Conservation (phyloP, 2,888 invertebrate genomes). For the Tipula helvola region DNA sequence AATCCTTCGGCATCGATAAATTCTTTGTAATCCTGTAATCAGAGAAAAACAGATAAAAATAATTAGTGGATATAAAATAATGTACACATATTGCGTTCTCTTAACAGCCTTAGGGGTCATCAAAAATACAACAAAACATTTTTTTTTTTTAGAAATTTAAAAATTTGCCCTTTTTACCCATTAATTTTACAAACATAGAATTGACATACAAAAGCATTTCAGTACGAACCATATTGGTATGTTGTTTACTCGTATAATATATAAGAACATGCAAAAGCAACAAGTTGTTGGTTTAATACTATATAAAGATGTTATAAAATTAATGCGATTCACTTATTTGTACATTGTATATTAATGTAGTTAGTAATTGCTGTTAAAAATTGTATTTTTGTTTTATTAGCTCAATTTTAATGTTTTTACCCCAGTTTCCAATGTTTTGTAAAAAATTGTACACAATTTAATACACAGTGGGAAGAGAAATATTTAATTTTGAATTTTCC, state of each 20-base stretch:
- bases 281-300: background rate
- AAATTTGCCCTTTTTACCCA: background rate
- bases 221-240: background rate
- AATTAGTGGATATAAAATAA: background rate
- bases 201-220: background rate
- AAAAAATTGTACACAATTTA: background rate
- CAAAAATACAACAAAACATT: background rate
- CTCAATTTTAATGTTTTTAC: background rate
- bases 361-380: background rate
- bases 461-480: background rate
- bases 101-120: background rate
- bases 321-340: background rate
- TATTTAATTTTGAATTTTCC: background rate
- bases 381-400: background rate
- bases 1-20: constrained; percentile 82
- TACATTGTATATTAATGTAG: background rate
- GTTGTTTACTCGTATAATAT: background rate
- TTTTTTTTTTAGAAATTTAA: background rate
- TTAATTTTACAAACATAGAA: background rate
- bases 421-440: background rate
- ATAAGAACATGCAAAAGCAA: background rate
- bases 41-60: constrained; percentile 15
- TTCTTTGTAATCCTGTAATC: constrained; percentile 71
- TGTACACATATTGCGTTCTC: background rate
- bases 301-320: background rate